Evolutionary conservation across 2,797 vertebrate species (phyloP), one percentile per base, ranked within the genome.

Genomic region (Siniperca scherzeri): DNA sequence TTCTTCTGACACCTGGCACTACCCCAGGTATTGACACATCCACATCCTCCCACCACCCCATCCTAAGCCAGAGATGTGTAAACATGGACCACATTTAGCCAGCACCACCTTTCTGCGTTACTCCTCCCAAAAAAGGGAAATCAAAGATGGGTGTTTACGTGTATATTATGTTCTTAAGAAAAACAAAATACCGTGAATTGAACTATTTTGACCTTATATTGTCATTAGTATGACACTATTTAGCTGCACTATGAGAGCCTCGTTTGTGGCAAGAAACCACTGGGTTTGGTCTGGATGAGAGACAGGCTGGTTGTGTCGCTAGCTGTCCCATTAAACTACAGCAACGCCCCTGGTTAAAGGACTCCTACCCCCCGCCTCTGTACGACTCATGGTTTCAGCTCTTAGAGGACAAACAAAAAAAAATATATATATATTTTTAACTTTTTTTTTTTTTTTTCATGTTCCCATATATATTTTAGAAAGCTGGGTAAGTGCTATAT

Each of bases 401-500:
- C 81, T 67, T 57, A 60, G 65, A 85, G 78, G 66, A 87, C 74
- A 81, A 85, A 79, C 46, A 72, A 12, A 78, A 78, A 70, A 53
- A 53, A n/a, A n/a, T n/a, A n/a, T n/a, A 53, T 7, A 81, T 33
- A 85, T 65, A 77, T 87, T 89, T 88, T 81, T 74, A 78, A 81
- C 33, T 2, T n/a, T 67, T 78, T 64, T 77, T 70, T 6, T 36
- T 36, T 36, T 36, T 70, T 84, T 85, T 87, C 77, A 76, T 84
- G 77, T 91, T 92, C 90, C 87, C 87, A 83, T 42, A 36, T 36
- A 91, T 91, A 91, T 95, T 90, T 88, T 72, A 90, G 88, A 89
- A 83, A 89, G 84, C 85, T 91, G 87, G 86, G 85, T 93, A 91
- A 91, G 91, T 94, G 89, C 91, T 93, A 93, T 95, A 96, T 96